phyloP scores from a whole-genome alignment of 2,888 invertebrate genomes.

The Agrilus biguttatus region DNA sequence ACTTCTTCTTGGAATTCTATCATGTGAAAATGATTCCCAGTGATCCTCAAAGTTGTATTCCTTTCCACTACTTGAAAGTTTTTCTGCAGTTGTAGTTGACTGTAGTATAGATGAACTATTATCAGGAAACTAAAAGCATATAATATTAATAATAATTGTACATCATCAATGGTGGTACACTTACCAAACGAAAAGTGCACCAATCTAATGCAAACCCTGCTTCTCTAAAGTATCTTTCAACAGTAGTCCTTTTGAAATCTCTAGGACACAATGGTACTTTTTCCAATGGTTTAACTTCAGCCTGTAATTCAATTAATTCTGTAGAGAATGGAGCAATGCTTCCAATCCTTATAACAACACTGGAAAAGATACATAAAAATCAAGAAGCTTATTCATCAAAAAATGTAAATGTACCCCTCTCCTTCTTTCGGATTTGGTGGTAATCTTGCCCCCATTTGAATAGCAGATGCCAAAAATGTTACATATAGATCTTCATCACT shows the following conservation, averaged over 20 bases:
- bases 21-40: conserved; percentile 48
- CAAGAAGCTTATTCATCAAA: background rate
- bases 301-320: conserved; percentile 52
- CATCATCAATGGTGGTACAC: conserved; percentile 12
- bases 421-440: conserved; percentile 72
- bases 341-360: conserved; percentile 69
- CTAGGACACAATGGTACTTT: conserved; percentile 64
- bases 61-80: conserved; percentile 19
- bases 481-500: conserved; percentile 62
- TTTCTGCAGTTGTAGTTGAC: conserved; percentile 25
- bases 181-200: conserved; percentile 75
- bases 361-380: conserved; percentile 22
- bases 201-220: conserved; percentile 71
- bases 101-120: conserved; percentile 26
- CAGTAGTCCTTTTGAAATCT: conserved; percentile 72
- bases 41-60: conserved; percentile 30
- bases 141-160: background rate
- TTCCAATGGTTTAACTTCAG: conserved; percentile 69
- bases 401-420: conserved; percentile 52
- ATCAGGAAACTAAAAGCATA: conserved; percentile 23
- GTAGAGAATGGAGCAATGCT: conserved; percentile 60
- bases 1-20: conserved; percentile 49
- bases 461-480: conserved; percentile 72
- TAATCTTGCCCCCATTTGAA: conserved; percentile 69
- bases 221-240: conserved; percentile 68